Base-by-base conservation (phyloP, 2,888 invertebrate genomes). In the Pseudococcus viburni region DNA sequence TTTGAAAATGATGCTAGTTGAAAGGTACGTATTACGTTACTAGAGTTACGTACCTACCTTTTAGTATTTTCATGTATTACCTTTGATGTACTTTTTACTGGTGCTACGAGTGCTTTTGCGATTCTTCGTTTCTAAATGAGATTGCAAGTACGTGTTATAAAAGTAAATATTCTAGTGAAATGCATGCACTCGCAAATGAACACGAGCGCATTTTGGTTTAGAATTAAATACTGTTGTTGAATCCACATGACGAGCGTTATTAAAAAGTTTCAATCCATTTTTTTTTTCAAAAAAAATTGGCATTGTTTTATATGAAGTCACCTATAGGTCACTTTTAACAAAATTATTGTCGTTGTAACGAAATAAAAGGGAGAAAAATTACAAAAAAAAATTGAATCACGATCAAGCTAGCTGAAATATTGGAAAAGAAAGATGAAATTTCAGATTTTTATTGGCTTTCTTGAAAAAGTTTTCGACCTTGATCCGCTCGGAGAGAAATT, bases 51-150 rank as follows among this genome's bases (percentile, higher is more conserved):
- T 59, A 59, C 5, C 19, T 59, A 59, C 5, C 19, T 59, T 8
- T 19, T 59, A 19, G 59, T 59, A 17, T 55, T 33, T 33, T 33
- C 26, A 17, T 4, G 15, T 59, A 59, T 59, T 9, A 59, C 59
- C 59, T 59, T 59, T 59, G 59, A 59, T 59, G 59, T 59, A 5
- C 59, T 59, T 19, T 59, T 59, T 59, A 17, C 59, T 19, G 19
- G 19, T 19, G 19, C n/a, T n/a, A 19, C n/a, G 59, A 59, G 19
- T 59, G 19, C 59, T 59, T 59, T 59, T 59, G 59, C 59, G 59
- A n/a, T 59, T 59, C 15, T 59, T 59, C 59, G 59, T 19, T 19
- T 59, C 59, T 59, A 59, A 59, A 59, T 59, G n/a, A 59, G 59
- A 59, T 7, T 17, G 55, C 5, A 55, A 17, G 55, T 55, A 59